A percentile compares a stretch with the other conserved stretches of the same genome.
These are phyloP conservation scores for Danaus plexippus DNA, from an alignment of 1,140 invertebrate species.

Conservation along the genomic window DNA sequence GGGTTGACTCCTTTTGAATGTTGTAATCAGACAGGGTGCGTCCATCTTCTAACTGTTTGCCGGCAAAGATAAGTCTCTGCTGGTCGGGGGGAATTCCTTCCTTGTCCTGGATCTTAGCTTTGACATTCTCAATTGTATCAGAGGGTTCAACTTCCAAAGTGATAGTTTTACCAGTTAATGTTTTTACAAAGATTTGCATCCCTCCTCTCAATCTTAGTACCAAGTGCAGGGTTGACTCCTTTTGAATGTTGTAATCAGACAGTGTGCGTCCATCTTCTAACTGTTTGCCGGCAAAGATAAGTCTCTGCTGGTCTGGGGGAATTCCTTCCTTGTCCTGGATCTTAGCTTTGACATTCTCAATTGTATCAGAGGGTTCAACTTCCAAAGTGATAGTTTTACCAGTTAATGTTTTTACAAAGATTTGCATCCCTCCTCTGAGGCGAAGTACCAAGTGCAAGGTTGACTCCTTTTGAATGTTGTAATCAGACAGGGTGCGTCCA, in stretches of 20 bases:
- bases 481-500: conserved; percentile 4
- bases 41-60: conserved; percentile 3
- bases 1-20: conserved; percentile 74
- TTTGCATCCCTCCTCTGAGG: conserved; percentile 8
- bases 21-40: conserved; percentile 12
- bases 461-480: conserved; percentile 10
- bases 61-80: conserved; percentile 3
- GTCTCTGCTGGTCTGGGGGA: conserved; percentile 7
- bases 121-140: conserved; percentile 3
- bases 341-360: conserved; percentile 4
- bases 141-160: conserved; percentile 2
- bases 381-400: conserved; percentile 9
- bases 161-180: conserved; percentile 5
- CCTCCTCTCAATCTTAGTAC: conserved; percentile 2
- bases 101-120: conserved; percentile 5
- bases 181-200: conserved; percentile 8
- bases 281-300: conserved; percentile 1
- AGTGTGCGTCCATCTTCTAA: conserved; percentile 3
- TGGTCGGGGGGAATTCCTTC: conserved; percentile 5
- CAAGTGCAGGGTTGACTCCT: conserved; percentile 2
- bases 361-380: conserved; percentile 4
- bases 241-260: conserved; percentile 7
- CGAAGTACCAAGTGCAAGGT: conserved; percentile 7
- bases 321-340: conserved; percentile 8
- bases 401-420: conserved; percentile 7